Evolutionary conservation across 1,140 invertebrate species (phyloP).

Genomic region (Caenorhabditis remanei): DNA sequence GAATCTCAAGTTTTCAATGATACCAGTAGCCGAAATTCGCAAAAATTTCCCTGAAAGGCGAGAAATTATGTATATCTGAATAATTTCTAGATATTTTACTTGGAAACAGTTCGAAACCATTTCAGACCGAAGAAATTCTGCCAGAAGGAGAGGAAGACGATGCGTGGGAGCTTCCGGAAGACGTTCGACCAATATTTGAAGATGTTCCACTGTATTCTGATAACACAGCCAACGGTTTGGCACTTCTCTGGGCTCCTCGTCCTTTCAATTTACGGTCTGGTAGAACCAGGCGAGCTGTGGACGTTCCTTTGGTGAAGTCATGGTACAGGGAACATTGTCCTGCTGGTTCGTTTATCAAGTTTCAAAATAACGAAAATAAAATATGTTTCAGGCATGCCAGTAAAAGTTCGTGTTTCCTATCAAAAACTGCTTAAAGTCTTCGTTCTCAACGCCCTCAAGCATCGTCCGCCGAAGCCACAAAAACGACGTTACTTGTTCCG

Average conservation of each 20-base stretch:
- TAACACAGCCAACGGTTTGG: constrained; percentile 98
- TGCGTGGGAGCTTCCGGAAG: constrained; percentile 91
- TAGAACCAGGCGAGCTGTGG: constrained; percentile 87
- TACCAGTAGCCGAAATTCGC: constrained; percentile 40
- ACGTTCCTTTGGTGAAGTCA: constrained; percentile 94
- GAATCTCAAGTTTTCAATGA: background rate
- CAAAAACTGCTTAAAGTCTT: constrained; percentile 98
- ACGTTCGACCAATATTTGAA: constrained; percentile 90
- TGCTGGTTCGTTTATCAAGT: constrained; percentile 81
- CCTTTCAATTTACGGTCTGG: constrained; percentile 96
- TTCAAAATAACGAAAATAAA: background rate
- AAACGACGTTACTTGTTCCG: constrained; percentile 91
- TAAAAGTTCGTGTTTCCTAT: constrained; percentile 98
- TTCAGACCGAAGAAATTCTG: constrained; percentile 81
- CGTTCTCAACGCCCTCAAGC: constrained; percentile 96
- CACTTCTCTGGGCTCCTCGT: constrained; percentile 96
- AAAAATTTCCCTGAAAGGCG: constrained; percentile 53
- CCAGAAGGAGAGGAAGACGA: constrained; percentile 90
- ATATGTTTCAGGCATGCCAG: constrained; percentile 84
- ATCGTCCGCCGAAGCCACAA: constrained; percentile 95
- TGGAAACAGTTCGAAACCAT: constrained; percentile 53
- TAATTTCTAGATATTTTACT: constrained; percentile 4
- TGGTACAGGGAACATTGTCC: constrained; percentile 97
- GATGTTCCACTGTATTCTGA: constrained; percentile 96
- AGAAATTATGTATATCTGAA: background rate